phyloP scores from a whole-genome alignment of 1,140 invertebrate species.

The Megalonaias nervosa region DNA sequence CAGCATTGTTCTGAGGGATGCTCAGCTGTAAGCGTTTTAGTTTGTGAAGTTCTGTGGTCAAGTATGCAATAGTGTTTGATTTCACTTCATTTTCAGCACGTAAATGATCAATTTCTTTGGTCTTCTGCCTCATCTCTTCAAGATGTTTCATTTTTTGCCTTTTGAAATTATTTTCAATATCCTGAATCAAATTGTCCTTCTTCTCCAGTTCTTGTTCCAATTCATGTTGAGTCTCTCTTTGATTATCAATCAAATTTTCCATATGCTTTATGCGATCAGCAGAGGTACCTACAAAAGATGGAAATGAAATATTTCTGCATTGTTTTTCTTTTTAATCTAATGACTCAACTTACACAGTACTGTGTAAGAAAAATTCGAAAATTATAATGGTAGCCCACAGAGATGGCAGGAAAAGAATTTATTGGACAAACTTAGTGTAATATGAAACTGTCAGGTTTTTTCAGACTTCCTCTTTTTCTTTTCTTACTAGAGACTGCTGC shows the following conservation, averaged over 20 bases:
- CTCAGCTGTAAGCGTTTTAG: constrained; percentile 46
- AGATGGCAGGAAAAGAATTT: not conserved
- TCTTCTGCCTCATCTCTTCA: constrained; percentile 41
- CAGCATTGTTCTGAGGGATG: constrained; percentile 4
- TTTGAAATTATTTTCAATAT: constrained; percentile 41
- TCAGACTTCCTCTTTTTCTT: too few relatives aligned
- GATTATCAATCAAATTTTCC: constrained; percentile 33
- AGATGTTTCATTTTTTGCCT: constrained; percentile 44
- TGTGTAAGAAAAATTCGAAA: not conserved
- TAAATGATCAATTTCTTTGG: constrained; percentile 43
- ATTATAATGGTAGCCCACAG: not conserved
- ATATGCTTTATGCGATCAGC: constrained; percentile 41
- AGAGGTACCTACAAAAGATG: constrained; percentile 5
- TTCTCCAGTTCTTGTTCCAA: constrained; percentile 32
- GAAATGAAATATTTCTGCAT: constrained; percentile 3
- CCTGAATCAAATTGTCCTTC: constrained; percentile 40
- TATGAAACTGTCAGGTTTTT: too few relatives aligned
- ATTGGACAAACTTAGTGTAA: too few relatives aligned
- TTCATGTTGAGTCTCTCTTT: constrained; percentile 33
- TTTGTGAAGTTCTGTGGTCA: constrained; percentile 60
- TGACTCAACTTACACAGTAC: not conserved
- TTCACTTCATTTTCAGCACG: constrained; percentile 57
- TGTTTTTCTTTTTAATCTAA: constrained; percentile 15
- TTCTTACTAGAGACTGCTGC: too few relatives aligned
- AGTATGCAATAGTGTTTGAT: constrained; percentile 57